Conservation (phyloP, 2,888 invertebrate genomes). For the Eristalis pertinax region DNA sequence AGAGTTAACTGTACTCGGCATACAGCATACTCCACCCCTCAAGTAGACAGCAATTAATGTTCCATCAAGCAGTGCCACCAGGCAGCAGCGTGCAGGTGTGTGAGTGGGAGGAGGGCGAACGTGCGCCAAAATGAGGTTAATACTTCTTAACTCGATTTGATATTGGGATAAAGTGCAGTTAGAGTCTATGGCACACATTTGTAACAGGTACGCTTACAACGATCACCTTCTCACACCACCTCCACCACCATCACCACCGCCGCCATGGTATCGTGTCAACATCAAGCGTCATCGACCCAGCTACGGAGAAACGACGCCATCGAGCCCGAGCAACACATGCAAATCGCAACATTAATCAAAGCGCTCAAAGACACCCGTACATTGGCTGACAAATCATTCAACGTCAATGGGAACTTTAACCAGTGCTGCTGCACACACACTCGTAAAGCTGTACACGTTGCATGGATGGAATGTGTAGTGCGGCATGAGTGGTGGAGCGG, state of each 20-base stretch:
- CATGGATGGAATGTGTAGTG: too few relatives aligned
- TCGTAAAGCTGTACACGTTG: not conserved
- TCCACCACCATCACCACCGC: not conserved
- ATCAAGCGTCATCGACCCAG: constrained; percentile 30
- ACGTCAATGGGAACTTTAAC: constrained; percentile 56
- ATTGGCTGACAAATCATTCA: constrained; percentile 55
- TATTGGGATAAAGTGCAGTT: constrained; percentile 58
- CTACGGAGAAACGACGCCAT: constrained; percentile 17
- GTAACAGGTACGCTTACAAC: constrained; percentile 19
- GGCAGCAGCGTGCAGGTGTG: not conserved
- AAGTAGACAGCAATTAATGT: constrained; percentile 53
- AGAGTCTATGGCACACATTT: constrained; percentile 54
- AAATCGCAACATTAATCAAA: constrained; percentile 58
- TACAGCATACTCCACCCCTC: not conserved
- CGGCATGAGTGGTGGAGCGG: constrained; percentile 8
- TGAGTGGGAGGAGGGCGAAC: not conserved
- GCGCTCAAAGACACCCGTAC: constrained; percentile 20
- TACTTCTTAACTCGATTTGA: constrained; percentile 61
- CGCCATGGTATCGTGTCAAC: not conserved
- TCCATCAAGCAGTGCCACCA: constrained; percentile 8
- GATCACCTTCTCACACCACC: constrained; percentile 14
- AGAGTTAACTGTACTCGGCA: constrained; percentile 15
- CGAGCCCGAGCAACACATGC: constrained; percentile 22
- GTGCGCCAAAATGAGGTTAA: constrained; percentile 44
- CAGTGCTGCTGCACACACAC: constrained; percentile 8